phyloP scores from a whole-genome alignment of 92 coral and sea anemone species.

The Zoanthus gigantus region DNA sequence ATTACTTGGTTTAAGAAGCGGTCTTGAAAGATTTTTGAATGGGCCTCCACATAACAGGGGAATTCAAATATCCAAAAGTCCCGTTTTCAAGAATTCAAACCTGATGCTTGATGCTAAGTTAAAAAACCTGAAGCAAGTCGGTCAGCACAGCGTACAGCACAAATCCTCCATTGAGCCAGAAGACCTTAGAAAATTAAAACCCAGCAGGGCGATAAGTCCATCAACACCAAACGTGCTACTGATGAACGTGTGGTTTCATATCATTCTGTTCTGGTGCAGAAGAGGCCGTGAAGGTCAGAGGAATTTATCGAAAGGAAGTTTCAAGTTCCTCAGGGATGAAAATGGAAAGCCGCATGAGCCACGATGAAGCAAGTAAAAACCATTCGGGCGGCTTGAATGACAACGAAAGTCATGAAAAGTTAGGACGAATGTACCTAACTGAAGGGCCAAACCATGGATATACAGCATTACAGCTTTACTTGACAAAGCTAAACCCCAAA shows the following conservation, averaged over 20 bases:
- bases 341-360: neutral
- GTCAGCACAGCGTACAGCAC: slow-evolving; percentile 34
- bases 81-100: slow-evolving; percentile 32
- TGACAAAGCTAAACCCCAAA: neutral
- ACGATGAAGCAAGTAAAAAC: neutral
- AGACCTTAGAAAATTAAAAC: slow-evolving; percentile 42
- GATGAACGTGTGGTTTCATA: neutral
- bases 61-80: slow-evolving; percentile 36
- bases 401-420: neutral
- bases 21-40: slow-evolving; percentile 62
- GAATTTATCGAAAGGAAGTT: neutral
- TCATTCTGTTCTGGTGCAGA: slow-evolving; percentile 5
- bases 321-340: neutral
- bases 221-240: slow-evolving; percentile 8
- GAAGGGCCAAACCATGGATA: neutral
- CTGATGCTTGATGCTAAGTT: slow-evolving; percentile 54
- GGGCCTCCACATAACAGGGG: too few relatives aligned
- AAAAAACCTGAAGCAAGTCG: slow-evolving; percentile 43
- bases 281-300: slow-evolving; percentile 6
- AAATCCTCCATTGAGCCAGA: slow-evolving; percentile 45
- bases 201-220: slow-evolving; percentile 9
- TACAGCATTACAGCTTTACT: neutral
- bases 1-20: slow-evolving; percentile 56
- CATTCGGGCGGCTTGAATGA: neutral
- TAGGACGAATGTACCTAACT: neutral